These are phyloP conservation scores for Pachyrhynchus sulphureomaculatus DNA, from an alignment of 1,140 invertebrate genomes.

Conservation along the genomic window DNA sequence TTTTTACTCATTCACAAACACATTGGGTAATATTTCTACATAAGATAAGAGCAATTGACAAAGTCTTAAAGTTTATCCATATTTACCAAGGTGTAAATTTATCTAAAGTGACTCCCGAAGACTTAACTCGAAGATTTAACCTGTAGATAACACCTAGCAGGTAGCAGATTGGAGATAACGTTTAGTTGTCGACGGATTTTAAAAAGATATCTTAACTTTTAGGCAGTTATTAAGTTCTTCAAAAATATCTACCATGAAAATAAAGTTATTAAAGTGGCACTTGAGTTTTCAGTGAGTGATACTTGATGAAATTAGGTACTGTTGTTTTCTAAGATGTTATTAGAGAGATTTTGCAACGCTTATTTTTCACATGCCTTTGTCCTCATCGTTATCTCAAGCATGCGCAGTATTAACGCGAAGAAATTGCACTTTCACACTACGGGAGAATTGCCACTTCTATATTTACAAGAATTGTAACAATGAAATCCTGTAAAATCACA, in stretches of 20 bases:
- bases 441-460: too few species aligned
- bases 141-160: conserved; percentile 31
- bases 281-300: neutral
- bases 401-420: too few species aligned
- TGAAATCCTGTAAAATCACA: too few species aligned
- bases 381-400: too few species aligned
- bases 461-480: too few species aligned
- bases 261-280: conserved; percentile 5
- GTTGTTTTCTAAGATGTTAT: neutral
- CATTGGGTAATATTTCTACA: too few species aligned
- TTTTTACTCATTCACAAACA: too few species aligned
- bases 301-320: neutral
- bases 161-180: conserved; percentile 31
- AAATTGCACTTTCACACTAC: too few species aligned
- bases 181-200: conserved; percentile 35
- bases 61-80: neutral
- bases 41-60: too few species aligned
- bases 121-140: conserved; percentile 24
- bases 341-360: too few species aligned
- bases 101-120: conserved; percentile 22
- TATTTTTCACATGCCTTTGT: too few species aligned
- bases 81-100: conserved; percentile 37
- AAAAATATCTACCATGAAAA: conserved; percentile 14
- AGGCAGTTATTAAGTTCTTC: conserved; percentile 33
- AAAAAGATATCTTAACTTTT: conserved; percentile 31